These are phyloP conservation scores for Peromyscus attwateri DNA, from an alignment of 2,797 vertebrate genomes.

Conservation along the genomic window DNA sequence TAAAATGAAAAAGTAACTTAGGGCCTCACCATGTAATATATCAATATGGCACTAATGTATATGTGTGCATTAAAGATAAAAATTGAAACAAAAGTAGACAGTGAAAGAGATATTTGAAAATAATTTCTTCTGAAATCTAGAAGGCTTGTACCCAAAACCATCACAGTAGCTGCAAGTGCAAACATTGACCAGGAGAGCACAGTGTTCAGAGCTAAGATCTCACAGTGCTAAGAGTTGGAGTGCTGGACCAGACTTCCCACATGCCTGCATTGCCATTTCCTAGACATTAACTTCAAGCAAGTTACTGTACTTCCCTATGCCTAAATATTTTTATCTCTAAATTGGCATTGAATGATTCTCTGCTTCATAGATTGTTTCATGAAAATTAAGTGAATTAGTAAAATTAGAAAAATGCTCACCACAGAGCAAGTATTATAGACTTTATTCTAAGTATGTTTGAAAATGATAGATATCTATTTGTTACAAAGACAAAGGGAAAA, in stretches of 20 bases:
- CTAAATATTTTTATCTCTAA: not conserved
- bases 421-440: not conserved
- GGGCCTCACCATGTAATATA: not conserved
- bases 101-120: not conserved
- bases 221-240: not conserved
- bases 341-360: not conserved
- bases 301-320: not conserved
- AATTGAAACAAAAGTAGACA: not conserved
- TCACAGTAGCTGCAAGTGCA: not conserved
- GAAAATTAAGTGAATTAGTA: slow-evolving; percentile 17
- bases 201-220: not conserved
- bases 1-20: not conserved
- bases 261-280: not conserved
- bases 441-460: slow-evolving; percentile 12
- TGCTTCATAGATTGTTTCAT: not conserved
- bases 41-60: not conserved
- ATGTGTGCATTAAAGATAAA: not conserved
- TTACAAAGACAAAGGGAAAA: not conserved
- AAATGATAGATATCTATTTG: not conserved
- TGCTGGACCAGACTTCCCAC: not conserved
- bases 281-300: not conserved
- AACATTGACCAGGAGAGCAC: not conserved
- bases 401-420: slow-evolving; percentile 23
- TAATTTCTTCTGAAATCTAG: not conserved
- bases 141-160: not conserved